A percentile compares a stretch with the other conserved stretches of the same genome.
Evolutionary conservation across 64 coral and sea anemone genomes (phyloP).

Genomic region (Dendrophyllia cribrosa): DNA sequence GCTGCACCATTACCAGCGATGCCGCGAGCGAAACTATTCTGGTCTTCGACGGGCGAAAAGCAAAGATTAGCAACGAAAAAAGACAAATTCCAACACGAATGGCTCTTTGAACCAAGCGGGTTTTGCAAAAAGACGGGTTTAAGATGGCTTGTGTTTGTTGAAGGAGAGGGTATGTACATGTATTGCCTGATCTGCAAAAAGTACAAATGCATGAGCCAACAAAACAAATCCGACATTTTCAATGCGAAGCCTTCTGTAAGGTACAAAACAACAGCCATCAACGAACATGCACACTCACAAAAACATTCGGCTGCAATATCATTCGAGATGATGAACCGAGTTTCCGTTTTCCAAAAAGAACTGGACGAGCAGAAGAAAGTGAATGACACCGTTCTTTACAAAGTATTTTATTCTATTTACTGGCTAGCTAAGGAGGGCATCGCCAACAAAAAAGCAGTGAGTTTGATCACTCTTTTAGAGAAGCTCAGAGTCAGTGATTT

Average conservation of each 20-base stretch:
- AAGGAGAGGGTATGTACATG: slow-evolving; percentile 28
- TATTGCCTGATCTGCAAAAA: slow-evolving; percentile 10
- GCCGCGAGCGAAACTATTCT: background rate
- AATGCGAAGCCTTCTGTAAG: slow-evolving; percentile 13
- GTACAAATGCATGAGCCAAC: slow-evolving; percentile 1
- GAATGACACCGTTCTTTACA: slow-evolving; percentile 33
- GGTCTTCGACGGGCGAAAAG: background rate
- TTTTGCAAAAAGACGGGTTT: no score
- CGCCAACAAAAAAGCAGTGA: slow-evolving; percentile 57
- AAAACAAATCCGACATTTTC: slow-evolving; percentile 35
- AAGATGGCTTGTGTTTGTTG: background rate
- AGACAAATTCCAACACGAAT: no score
- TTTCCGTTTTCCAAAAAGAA: slow-evolving; percentile 55
- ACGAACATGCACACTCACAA: slow-evolving; percentile 9
- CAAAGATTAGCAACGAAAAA: background rate
- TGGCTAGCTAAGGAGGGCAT: slow-evolving; percentile 30
- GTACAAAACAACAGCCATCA: slow-evolving; percentile 54
- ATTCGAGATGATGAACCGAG: slow-evolving; percentile 59
- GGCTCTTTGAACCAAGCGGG: no score
- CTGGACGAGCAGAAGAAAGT: slow-evolving; percentile 52
- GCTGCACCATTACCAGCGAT: background rate
- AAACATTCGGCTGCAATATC: slow-evolving; percentile 43
- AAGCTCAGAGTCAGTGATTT: slow-evolving; percentile 19
- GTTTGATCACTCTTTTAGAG: slow-evolving; percentile 35
- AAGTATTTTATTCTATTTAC: slow-evolving; percentile 41